Conservation (phyloP, 2,888 invertebrate genomes). For the Xestia c-nigrum region DNA sequence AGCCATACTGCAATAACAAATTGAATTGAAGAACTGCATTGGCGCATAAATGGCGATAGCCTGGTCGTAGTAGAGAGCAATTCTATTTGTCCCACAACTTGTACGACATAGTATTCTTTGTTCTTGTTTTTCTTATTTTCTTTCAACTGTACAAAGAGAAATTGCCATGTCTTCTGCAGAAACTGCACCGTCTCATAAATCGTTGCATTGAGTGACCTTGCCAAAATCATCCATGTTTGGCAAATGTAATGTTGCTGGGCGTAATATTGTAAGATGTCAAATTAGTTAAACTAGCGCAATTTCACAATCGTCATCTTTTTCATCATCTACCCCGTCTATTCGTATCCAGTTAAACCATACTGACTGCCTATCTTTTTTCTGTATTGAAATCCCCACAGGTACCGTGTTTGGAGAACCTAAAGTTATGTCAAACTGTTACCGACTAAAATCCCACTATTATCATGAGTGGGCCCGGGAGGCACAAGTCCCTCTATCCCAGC, state of each 20-base stretch:
- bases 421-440: background rate
- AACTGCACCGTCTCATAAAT: constrained; percentile 10
- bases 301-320: background rate
- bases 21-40: constrained; percentile 63
- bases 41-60: constrained; percentile 56
- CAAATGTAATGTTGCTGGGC: background rate
- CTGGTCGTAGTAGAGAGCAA: constrained; percentile 48
- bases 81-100: constrained; percentile 57
- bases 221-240: constrained; percentile 9
- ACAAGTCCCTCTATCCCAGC: background rate
- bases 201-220: constrained; percentile 14
- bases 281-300: background rate
- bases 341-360: background rate
- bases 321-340: background rate
- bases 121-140: constrained; percentile 45
- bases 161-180: constrained; percentile 44
- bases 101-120: constrained; percentile 41
- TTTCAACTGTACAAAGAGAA: constrained; percentile 37
- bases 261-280: background rate
- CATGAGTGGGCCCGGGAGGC: background rate
- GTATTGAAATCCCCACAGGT: background rate
- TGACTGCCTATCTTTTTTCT: background rate
- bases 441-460: background rate
- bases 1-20: constrained; percentile 52
- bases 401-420: background rate